Conservation (phyloP, 2,797 vertebrate genomes). For the Micromesistius poutassou region DNA sequence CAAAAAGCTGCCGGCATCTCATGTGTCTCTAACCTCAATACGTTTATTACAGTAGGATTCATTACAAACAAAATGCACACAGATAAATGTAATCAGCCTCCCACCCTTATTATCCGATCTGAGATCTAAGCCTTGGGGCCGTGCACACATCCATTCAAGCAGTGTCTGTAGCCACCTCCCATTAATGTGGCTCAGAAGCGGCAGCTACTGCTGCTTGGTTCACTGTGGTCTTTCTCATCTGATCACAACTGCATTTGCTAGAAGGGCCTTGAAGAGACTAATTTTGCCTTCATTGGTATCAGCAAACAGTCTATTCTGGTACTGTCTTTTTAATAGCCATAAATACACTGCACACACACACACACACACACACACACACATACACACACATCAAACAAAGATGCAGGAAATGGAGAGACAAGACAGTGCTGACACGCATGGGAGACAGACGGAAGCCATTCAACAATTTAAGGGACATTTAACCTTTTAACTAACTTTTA, state of each 20-base stretch:
- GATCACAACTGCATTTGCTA: neutral
- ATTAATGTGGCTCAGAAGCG: conserved; percentile 1
- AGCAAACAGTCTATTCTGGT: neutral
- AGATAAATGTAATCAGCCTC: conserved; percentile 7
- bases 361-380: neutral
- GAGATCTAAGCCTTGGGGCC: conserved; percentile 10
- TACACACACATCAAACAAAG: conserved; percentile 1
- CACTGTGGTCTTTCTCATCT: neutral
- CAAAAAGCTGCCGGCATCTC: conserved; percentile 33
- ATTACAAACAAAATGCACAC: conserved; percentile 23
- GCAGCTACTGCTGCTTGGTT: neutral
- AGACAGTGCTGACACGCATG: neutral
- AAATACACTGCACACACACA: neutral
- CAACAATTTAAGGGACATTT: neutral
- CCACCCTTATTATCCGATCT: conserved; percentile 4
- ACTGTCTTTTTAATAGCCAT: neutral
- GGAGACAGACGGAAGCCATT: neutral
- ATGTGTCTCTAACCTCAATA: conserved; percentile 39
- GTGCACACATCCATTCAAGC: conserved; percentile 12
- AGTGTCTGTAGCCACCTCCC: conserved; percentile 23
- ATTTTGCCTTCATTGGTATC: neutral
- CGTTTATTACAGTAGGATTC: conserved; percentile 20
- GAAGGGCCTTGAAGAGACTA: neutral
- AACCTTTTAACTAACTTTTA: no score
- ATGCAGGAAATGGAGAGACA: neutral